Evolutionary conservation across 2,888 invertebrate species (phyloP), one percentile per base, ranked within the genome.

Genomic region (Dicranocentrus wangi): DNA sequence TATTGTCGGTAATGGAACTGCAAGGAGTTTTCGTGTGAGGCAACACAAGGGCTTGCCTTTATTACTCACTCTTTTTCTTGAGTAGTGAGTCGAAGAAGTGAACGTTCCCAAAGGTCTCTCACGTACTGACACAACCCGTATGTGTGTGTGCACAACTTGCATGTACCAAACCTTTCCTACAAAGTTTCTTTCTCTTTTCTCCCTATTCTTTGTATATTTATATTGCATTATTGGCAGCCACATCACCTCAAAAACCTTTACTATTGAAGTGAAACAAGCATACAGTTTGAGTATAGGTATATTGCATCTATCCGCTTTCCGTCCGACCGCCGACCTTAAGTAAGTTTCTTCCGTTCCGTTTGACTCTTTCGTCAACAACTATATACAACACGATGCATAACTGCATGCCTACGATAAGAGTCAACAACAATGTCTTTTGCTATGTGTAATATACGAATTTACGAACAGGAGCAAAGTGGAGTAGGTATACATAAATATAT

Each of bases 21-120:
- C 15, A 15, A 47, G 47, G 61, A 61, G 21, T 47, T n/a, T 47
- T n/a, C 10, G 13, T 47, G 15, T 47, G 15, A 47, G 42, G 42
- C 2, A 43, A 28, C 17, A 17, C 61, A 13, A 61, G 61, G 32
- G 61, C 19, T 61, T 28, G 32, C 61, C 32, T 28, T 61, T 61
- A 60, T 60, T 60, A 60, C 60, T 60, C 60, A 61, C 61, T 61
- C 61, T 17, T 8, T 28, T 61, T 61, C 61, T 61, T 61, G 5
- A 28, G 61, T 32, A 55, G 55, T 55, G 25, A 25, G 25, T 55
- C 17, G 61, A 61, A 17, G 55, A 25, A 55, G 61, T 17, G 28
- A 61, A 61, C 17, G 61, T 61, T 61, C 42, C 65, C 39, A 65
- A 65, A 17, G 42, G 42, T 65, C 42, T 65, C 61, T 32, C 61